Base-by-base conservation (phyloP, 2,113 vertebrate species). In the Genyomyrus donnyi region DNA sequence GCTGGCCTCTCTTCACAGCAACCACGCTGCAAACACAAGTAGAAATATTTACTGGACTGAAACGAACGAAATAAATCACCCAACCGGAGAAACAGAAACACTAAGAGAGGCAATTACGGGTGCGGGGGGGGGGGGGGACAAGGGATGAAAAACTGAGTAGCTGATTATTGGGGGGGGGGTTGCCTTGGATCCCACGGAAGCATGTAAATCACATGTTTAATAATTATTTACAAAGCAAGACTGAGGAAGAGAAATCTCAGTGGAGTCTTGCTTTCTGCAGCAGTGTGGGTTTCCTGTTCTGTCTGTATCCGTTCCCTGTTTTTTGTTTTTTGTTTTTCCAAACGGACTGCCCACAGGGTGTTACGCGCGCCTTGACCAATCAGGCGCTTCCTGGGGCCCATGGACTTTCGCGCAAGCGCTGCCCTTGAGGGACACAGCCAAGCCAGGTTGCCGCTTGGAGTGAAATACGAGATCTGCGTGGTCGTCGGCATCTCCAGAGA, bases 1-100 rank as follows among this genome's bases (percentile, higher is more conserved):
- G 31, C 77, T 91, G 85, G 42, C 15, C n/a, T 39, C 4, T 39
- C 52, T 31, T 19, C 35, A 42, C 84, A 66, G 89, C 24, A 45
- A 86, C 70, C 58, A 4, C 7, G 10, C 56, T 27, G 53, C 19
- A 74, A 74, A 70, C n/a, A 85, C 21, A 83, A 86, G 62, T 19
- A 86, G 85, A 66, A 42, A 89, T 89, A 89, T 89, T 91, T 85
- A 77, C 35, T 88, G 80, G 83, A 77, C 45, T 53, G 83, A 48
- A 89, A 27, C 84, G 42, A 50, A 27, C 84, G 17, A 50, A 85
- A 85, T 89, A 90, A 89, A 89, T 87, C 39, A 87, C 58, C 19
- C 17, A 27, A 70, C 24, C 24, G 19, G 3, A 35, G 42, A 70
- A 70, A 70, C 39, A 31, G 35, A 48, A 31, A 45, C 46, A 8